Conservation (phyloP, 2,888 invertebrate species). For the Lymantria monacha region DNA sequence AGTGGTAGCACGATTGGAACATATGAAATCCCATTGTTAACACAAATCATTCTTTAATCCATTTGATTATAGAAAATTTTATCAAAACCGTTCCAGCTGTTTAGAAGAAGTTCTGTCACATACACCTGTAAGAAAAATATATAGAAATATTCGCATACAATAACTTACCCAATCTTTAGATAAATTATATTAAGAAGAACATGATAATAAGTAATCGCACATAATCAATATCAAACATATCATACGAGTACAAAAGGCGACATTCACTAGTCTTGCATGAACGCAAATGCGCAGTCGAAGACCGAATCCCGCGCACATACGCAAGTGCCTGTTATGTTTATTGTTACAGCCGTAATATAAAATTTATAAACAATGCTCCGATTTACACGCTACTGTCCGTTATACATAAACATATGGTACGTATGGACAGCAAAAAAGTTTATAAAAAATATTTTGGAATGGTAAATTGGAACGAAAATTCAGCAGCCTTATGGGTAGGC, state of each 20-base stretch:
- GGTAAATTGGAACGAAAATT: no score
- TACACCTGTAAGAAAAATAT: no score
- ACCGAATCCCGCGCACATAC: conserved; percentile 15
- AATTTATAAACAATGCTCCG: conserved; percentile 72
- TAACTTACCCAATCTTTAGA: not conserved
- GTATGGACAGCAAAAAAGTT: conserved; percentile 44
- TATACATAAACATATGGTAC: conserved; percentile 58
- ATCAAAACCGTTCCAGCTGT: no score
- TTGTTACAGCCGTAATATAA: conserved; percentile 62
- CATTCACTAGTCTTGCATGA: not conserved
- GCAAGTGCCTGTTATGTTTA: conserved; percentile 57
- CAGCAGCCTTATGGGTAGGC: no score
- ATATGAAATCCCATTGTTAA: no score
- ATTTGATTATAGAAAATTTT: no score
- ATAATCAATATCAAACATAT: not conserved
- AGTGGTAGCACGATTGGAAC: no score
- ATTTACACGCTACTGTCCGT: conserved; percentile 68
- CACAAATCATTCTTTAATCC: no score
- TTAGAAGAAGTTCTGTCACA: no score
- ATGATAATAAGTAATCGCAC: not conserved
- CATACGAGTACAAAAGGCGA: no score
- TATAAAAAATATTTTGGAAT: not conserved
- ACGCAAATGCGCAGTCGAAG: not conserved
- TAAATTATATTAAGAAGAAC: not conserved
- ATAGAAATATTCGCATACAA: not conserved